Conservation (phyloP, 2,888 invertebrate species). For the Nephrocerus scutellatus region DNA sequence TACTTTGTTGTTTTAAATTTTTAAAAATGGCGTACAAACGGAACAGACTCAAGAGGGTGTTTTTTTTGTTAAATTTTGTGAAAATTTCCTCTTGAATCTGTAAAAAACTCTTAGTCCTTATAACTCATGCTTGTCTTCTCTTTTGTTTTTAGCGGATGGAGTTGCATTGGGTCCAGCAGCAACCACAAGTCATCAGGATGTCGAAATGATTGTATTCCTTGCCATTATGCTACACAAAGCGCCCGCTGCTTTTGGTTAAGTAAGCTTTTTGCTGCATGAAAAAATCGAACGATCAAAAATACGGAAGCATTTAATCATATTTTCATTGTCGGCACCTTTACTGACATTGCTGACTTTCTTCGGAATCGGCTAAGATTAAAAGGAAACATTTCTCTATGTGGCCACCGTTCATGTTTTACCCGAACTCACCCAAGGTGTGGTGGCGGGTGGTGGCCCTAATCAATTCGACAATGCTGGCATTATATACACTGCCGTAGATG, state of each 20-base stretch:
- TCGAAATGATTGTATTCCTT: slow-evolving; percentile 94
- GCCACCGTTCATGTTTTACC: slow-evolving; percentile 98
- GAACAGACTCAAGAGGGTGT: no score
- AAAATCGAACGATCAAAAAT: slow-evolving; percentile 82
- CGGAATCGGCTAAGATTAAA: slow-evolving; percentile 86
- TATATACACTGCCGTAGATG: no score
- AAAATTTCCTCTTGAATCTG: no score
- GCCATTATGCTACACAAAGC: slow-evolving; percentile 99
- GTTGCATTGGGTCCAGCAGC: slow-evolving; percentile 97
- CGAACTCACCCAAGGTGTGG: slow-evolving; percentile 72
- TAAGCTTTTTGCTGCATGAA: slow-evolving; percentile 93
- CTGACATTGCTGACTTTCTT: slow-evolving; percentile 87
- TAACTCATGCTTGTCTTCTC: no score
- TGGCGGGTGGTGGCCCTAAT: slow-evolving; percentile 46
- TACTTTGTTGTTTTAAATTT: no score
- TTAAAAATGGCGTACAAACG: no score
- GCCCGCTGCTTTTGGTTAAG: slow-evolving; percentile 96
- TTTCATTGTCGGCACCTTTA: slow-evolving; percentile 87
- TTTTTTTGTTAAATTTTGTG: no score
- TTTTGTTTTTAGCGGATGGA: slow-evolving; percentile 70
- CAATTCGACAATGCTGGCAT: slow-evolving; percentile 30
- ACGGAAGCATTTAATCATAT: slow-evolving; percentile 80
- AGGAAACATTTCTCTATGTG: slow-evolving; percentile 94
- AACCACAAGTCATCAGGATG: slow-evolving; percentile 89
- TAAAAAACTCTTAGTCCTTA: no score